Base-by-base conservation (phyloP, 2,888 invertebrate genomes). In the Ischnus inquisitorius region DNA sequence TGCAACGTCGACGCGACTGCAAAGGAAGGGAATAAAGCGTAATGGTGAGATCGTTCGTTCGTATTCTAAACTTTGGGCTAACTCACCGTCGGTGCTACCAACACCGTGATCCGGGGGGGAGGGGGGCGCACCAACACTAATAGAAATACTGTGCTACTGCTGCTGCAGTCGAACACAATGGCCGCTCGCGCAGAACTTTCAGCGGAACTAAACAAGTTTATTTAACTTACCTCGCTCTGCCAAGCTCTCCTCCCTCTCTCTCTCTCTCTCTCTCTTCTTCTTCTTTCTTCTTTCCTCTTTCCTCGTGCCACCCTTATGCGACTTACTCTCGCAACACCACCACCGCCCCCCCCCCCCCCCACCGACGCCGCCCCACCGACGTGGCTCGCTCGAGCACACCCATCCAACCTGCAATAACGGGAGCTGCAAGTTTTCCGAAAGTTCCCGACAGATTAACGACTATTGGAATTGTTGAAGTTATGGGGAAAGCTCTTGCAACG, bases 171-270 rank as follows among this genome's bases (percentile, higher is more conserved):
- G 91, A 91, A 91, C 91, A 92, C 92, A 92, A 92, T 92, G 90
- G 90, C 88, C 87, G 88, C 80, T 67, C 79, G 90, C 86, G 88
- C 79, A 88, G 88, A 92, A 92, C 88, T 92, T 92, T 91, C 89
- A 87, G 88, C 88, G 87, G 90, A 92, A 90, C 92, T 92, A 92
- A 93, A 93, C 92, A 92, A 92, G 93, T 92, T 92, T 93, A 92
- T 92, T 93, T 92, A 93, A 93, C 92, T 92, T 92, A 91, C 88
- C 90, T 89, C 87, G 80, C 85, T 78, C 88, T 64, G 83, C 87
- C 86, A 72, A 68, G 22, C 69, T 46, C 78, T 67, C 64, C 41
- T 71, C 79, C 68, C 78, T 69, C 74, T 60, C 34, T 76, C 67
- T 78, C 78, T 69, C 74, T 60, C 34, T 76, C 67, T 78, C 51